Evolutionary conservation across 2,888 invertebrate genomes (phyloP).

Genomic region (Monoplex corrugatus): DNA sequence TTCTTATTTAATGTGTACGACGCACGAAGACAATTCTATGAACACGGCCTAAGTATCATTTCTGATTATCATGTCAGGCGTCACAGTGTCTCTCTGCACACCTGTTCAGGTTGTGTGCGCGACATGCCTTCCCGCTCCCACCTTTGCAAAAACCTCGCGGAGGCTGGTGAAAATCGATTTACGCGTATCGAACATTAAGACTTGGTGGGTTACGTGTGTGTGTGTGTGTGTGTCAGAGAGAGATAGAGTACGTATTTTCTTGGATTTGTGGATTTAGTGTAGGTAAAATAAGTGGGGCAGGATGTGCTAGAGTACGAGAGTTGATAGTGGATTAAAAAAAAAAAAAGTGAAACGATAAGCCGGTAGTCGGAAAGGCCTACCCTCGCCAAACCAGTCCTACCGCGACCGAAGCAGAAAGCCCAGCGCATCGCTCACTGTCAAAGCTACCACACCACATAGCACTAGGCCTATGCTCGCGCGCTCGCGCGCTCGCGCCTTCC

Average conservation of each 20-base stretch:
- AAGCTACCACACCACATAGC: background rate
- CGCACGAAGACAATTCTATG: no score
- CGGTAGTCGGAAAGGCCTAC: background rate
- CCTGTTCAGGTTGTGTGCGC: background rate
- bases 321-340: background rate
- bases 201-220: no score
- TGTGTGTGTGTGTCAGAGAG: no score
- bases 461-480: background rate
- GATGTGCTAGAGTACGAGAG: no score
- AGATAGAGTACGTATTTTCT: no score
- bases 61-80: no score
- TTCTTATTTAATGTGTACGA: no score
- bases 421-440: constrained; percentile 31
- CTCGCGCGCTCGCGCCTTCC: background rate
- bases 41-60: no score
- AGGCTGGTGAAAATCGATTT: background rate
- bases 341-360: background rate
- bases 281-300: no score
- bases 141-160: background rate
- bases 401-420: no score
- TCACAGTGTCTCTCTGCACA: no score
- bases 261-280: background rate
- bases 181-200: background rate
- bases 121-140: constrained; percentile 14
- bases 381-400: constrained; percentile 26